phyloP scores from a whole-genome alignment of 2,888 invertebrate species.

The Nebria salina region DNA sequence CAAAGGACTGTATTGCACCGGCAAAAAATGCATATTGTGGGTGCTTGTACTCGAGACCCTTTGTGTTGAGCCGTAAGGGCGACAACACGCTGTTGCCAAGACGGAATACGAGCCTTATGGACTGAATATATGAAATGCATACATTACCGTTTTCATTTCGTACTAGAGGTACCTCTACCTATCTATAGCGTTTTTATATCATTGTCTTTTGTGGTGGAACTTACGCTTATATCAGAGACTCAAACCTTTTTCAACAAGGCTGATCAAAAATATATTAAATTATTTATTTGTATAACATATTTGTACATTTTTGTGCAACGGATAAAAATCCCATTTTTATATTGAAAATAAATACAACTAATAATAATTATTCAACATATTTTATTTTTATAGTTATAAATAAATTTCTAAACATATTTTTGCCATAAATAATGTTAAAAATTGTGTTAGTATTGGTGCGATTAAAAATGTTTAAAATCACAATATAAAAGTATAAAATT shows the following conservation, averaged over 20 bases:
- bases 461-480: too few relatives aligned
- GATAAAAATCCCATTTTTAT: too few relatives aligned
- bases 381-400: too few relatives aligned
- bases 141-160: constrained; percentile 8
- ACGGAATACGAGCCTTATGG: not conserved
- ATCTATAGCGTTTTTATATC: not conserved
- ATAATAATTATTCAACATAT: too few relatives aligned
- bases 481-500: not conserved
- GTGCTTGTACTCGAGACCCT: constrained; percentile 31
- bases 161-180: not conserved
- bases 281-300: too few relatives aligned
- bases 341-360: too few relatives aligned
- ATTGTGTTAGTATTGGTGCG: too few relatives aligned
- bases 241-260: not conserved
- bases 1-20: constrained; percentile 49
- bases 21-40: constrained; percentile 46
- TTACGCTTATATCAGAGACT: not conserved
- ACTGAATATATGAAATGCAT: constrained; percentile 22
- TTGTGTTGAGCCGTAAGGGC: constrained; percentile 28
- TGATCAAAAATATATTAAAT: too few relatives aligned
- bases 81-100: not conserved
- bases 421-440: too few relatives aligned
- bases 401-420: too few relatives aligned
- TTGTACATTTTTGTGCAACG: too few relatives aligned
- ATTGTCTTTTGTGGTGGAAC: not conserved